Conservation (phyloP, 2,797 vertebrate genomes). For the Enteromius viviparus region DNA sequence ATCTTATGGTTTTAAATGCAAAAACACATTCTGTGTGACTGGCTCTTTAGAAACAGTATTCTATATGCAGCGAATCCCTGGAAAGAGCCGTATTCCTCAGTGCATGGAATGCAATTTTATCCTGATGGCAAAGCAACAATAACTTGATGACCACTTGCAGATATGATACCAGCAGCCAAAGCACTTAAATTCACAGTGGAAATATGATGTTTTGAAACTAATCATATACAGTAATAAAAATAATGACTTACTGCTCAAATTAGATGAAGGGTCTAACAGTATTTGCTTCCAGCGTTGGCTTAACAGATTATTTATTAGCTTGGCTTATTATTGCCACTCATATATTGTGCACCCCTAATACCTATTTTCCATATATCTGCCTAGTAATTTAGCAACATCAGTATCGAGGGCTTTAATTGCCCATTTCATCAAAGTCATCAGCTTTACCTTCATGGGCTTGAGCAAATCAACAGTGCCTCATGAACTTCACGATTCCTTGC, state of each 20-base stretch:
- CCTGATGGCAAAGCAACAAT: not conserved
- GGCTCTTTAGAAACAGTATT: not conserved
- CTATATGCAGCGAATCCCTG: not conserved
- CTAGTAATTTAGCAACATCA: not conserved
- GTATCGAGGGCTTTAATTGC: not conserved
- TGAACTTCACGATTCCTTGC: conserved; percentile 5
- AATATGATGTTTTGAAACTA: not conserved
- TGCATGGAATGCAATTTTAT: not conserved
- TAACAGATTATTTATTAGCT: not conserved
- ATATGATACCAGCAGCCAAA: not conserved
- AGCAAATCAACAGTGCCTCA: conserved; percentile 6
- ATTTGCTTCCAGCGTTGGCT: not conserved
- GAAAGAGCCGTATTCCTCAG: not conserved
- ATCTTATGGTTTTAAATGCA: not conserved
- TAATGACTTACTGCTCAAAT: not conserved
- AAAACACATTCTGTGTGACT: not conserved
- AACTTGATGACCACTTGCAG: not conserved
- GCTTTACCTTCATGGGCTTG: not conserved
- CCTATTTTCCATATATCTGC: not conserved
- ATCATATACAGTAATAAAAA: not conserved
- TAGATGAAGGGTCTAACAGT: not conserved
- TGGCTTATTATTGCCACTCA: not conserved
- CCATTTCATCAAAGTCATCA: conserved; percentile 26
- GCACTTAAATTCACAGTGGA: not conserved
- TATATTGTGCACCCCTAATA: not conserved